Evolutionary conservation across 2,888 invertebrate species (phyloP).

Genomic region (Spodoptera picta): DNA sequence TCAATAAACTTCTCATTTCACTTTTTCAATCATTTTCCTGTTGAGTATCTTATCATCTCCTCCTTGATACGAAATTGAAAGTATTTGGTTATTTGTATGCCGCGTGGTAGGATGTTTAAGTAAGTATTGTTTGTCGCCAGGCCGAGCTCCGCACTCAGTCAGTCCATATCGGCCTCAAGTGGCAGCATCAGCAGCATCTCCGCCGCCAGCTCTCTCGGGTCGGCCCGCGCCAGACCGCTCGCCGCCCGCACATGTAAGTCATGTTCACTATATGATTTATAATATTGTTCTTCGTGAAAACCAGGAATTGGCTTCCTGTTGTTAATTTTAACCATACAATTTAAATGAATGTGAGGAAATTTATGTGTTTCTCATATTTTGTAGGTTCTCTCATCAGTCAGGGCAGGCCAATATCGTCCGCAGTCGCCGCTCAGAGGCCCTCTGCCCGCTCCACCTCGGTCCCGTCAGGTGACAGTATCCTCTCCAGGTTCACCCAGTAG

Average conservation of each 20-base stretch:
- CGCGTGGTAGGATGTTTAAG: not conserved
- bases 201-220: constrained; percentile 88
- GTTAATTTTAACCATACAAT: no score
- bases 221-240: constrained; percentile 90
- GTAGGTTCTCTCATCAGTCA: constrained; percentile 92
- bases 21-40: constrained; percentile 20
- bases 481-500: constrained; percentile 96
- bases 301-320: no score
- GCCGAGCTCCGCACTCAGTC: constrained; percentile 94
- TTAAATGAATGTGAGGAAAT: not conserved
- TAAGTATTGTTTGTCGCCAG: constrained; percentile 67
- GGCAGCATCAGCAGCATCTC: constrained; percentile 89
- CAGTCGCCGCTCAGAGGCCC: constrained; percentile 91
- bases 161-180: constrained; percentile 91
- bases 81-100: not conserved
- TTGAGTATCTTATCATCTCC: constrained; percentile 31
- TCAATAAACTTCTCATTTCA: constrained; percentile 8
- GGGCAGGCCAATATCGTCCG: constrained; percentile 92
- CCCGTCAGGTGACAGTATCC: constrained; percentile 86
- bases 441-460: constrained; percentile 86
- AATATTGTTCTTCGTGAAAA: no score
- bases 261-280: no score
- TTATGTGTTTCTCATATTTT: constrained; percentile 14
- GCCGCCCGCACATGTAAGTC: constrained; percentile 91
- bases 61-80: constrained; percentile 4